Base-by-base conservation (phyloP, 2,888 invertebrate genomes). In the Meghimatium bilineatum region DNA sequence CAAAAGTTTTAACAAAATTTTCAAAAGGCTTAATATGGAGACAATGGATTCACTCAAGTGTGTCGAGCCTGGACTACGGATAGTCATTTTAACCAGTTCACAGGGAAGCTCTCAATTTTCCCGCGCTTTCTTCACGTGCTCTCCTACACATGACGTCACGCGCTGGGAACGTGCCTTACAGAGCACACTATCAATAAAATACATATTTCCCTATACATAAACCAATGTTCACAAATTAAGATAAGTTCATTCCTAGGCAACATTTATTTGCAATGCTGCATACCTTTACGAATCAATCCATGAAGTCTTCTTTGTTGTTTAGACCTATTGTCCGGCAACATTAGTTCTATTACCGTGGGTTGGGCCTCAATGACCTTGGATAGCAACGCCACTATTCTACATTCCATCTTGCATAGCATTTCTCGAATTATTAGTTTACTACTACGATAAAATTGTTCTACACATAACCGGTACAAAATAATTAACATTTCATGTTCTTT, bases 331-430 rank as follows among this genome's bases (percentile, higher is more conserved):
- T 56, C 63, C 6, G 23, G 29, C 63, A 36, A 60, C 36, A 38
- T 71, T 72, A 36, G 38, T 38, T 8, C 60, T 29, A 52, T 60
- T 34, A 69, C 38, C 6, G 72, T 71, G 82, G 75, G 75, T 34
- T 75, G 82, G 75, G 75, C 82, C 36, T 49, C 23, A 49, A 75
- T 82, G 82, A 82, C 82, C 82, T 82, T 82, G 82, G 75, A 38
- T 72, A 72, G 44, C 29, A 56, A 49, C 36, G 56, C 56, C 60
- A 32, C 60, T 80, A 34, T 34, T 56, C 60, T 76, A 34, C 23
- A n/a, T 66, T 26, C 23, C 32, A 17, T 49, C 32, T 52, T 44
- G 17, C 79, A 79, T n/a, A 44, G n/a, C 72, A 72, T 72, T 38
- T 72, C 29, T n/a, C 38, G 32, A 63, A 38, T 36, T 72, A 3